A percentile compares a stretch with the other conserved stretches of the same genome.
These are phyloP conservation scores for Eleginops maclovinus DNA, from an alignment of 2,113 vertebrate species.

Conservation along the genomic window DNA sequence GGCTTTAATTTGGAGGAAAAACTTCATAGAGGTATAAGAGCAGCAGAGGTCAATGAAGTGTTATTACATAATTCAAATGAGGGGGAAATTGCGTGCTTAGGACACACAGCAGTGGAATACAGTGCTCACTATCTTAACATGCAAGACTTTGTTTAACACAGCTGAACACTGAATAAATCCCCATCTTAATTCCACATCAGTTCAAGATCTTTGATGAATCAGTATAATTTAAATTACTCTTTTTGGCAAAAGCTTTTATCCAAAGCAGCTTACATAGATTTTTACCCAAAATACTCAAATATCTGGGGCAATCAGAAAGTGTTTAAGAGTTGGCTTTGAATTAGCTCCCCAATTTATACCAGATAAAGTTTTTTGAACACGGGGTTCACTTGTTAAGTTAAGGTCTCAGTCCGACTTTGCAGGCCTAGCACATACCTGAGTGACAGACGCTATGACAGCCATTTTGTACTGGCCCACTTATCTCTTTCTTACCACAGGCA, in stretches of 20 bases:
- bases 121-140: slow-evolving; percentile 17
- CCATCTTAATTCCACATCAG: background rate
- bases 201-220: background rate
- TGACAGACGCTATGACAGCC: slow-evolving; percentile 74
- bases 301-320: background rate
- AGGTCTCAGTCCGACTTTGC: slow-evolving; percentile 28
- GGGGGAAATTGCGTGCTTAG: slow-evolving; percentile 11
- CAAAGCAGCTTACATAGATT: background rate
- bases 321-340: slow-evolving; percentile 18
- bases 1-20: slow-evolving; percentile 45
- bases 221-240: background rate
- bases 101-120: slow-evolving; percentile 29
- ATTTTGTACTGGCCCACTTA: slow-evolving; percentile 76
- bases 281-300: background rate
- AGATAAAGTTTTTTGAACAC: background rate
- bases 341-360: slow-evolving; percentile 4
- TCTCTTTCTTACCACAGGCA: slow-evolving; percentile 71
- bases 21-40: slow-evolving; percentile 51
- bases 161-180: background rate
- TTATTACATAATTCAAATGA: slow-evolving; percentile 51
- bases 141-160: slow-evolving; percentile 6
- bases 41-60: slow-evolving; percentile 57
- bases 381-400: background rate
- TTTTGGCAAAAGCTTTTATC: background rate
- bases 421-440: slow-evolving; percentile 60